Evolutionary conservation across 2,797 vertebrate genomes (phyloP), one percentile per base, ranked within the genome.

Genomic region (Sternarchorhynchus goeldii): DNA sequence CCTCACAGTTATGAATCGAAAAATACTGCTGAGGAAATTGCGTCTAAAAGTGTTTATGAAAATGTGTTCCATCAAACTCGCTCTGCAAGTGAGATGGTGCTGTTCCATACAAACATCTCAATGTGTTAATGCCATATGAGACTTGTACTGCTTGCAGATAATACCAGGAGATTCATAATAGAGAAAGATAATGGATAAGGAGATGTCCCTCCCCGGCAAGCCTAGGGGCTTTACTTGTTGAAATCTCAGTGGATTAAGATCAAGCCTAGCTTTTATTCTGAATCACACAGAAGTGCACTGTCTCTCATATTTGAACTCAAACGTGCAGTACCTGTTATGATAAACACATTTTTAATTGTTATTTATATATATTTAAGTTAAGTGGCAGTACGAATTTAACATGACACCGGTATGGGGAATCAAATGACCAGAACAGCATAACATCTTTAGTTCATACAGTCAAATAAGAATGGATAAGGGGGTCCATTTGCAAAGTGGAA

Each of bases 131-230:
- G 65, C 65, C 8, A 7, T 45, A 53, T 68, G 20, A 50, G 65
- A 68, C 20, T 16, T 25, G 2, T 50, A 53, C 20, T 5, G 36
- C 56, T 73, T 45, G 20, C 36, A 36, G 55, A 59, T 45, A 60
- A 50, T 58, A 29, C 36, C 21, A 45, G 56, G 71, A 73, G 56
- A 62, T 14, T 31, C 50, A 39, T 36, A 29, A 39, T 5, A 0
- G 5, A 75, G 64, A 0, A 1, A 76, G 65, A 41, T 20, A 50
- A 59, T 20, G 39, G 65, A 17, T 62, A 55, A 57, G 45, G 6
- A 59, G 45, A 21, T 68, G 72, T 69, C 45, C 31, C 56, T 59
- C 34, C 10, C 39, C n/a, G 29, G 66, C 39, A 17, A 71, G 67
- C 29, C 76, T 39, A 62, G 57, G 50, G 58, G 39, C 72, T 14